Base-by-base conservation (phyloP, 2,888 invertebrate genomes). In the Stomorhina lunata region DNA sequence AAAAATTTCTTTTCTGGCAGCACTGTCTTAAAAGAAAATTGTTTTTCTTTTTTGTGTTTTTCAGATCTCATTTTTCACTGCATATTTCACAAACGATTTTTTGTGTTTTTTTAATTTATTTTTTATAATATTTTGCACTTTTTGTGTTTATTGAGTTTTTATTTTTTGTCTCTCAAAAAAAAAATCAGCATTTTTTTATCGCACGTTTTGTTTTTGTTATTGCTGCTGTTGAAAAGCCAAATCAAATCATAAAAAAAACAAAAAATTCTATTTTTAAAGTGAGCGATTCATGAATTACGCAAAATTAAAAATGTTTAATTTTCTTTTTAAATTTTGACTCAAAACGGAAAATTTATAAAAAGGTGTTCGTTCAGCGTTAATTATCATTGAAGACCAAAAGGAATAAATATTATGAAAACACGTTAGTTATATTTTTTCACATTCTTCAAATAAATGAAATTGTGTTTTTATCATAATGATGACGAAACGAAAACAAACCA, bases 261-360 rank as follows among this genome's bases (percentile, higher is more conserved):
- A 4, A 75, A 68, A 84, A 87, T 84, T 88, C 88, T 89, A 89
- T 89, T 89, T 89, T 86, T 89, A 89, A 87, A 87, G 76, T 77
- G 77, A 81, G 85, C 81, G 77, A 86, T 86, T 86, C 85, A 89
- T 86, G 87, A 90, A 89, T 89, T 90, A 89, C 88, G 90, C 89
- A 89, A 90, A 89, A 87, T 87, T 83, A 77, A 87, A 87, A 88
- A 86, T 88, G 87, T 57, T 57, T 32, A 22, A 43, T 50, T 66
- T 17, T 57, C 45, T 34, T 34, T 40, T 40, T 34, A 12, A 22
- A 9, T 68, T 59, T 86, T 87, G 86, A 75, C 85, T 87, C 86
- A 86, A 89, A 88, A 87, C 87, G 87, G 87, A 84, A 88, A 89
- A 88, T 86, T 55, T 37, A 34, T 12, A 65, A 86, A 88, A 88